These are phyloP conservation scores for Monarcha castaneiventris DNA, from an alignment of 2,113 vertebrate genomes.

Conservation along the genomic window DNA sequence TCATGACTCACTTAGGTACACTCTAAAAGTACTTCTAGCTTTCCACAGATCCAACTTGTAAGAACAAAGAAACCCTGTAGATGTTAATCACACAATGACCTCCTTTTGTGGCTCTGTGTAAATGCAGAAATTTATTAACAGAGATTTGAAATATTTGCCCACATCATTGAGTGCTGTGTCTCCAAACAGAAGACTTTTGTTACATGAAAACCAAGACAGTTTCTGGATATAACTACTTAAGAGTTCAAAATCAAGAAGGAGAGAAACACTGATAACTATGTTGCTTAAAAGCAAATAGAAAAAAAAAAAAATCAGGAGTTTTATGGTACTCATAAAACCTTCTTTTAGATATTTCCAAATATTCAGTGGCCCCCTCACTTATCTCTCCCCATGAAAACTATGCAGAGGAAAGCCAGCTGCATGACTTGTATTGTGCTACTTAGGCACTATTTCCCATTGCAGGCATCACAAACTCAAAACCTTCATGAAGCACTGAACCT, in stretches of 20 bases:
- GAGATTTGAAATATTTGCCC: not conserved
- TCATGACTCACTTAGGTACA: not conserved
- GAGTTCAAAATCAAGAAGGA: not conserved
- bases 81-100: not conserved
- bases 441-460: not conserved
- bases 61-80: not conserved
- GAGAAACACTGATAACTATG: not conserved
- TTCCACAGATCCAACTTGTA: not conserved
- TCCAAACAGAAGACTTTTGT: not conserved
- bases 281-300: not conserved
- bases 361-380: rapidly evolving
- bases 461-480: not conserved
- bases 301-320: rapidly evolving
- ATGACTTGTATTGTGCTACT: not conserved
- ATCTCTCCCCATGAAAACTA: not conserved
- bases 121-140: not conserved
- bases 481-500: not conserved
- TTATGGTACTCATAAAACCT: not conserved
- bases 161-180: not conserved
- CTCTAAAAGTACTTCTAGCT: not conserved
- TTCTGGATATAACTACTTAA: not conserved
- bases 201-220: not conserved
- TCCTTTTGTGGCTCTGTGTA: not conserved
- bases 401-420: not conserved
- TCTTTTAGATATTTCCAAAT: not conserved